These are phyloP conservation scores for Sesamia inferens DNA, from an alignment of 2,888 invertebrate species.

Conservation along the genomic window DNA sequence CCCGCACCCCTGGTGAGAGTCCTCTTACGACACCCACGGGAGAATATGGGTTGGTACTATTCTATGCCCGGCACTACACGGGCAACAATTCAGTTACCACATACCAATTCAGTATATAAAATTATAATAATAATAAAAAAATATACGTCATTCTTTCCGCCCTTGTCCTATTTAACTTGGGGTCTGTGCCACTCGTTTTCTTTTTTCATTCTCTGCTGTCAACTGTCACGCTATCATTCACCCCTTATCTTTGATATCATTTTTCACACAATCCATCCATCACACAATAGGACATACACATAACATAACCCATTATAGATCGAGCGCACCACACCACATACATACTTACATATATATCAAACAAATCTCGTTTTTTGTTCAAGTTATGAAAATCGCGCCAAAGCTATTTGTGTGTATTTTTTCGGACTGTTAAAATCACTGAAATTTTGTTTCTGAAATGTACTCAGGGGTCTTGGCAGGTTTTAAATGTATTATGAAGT, in stretches of 20 bases:
- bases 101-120: too few species aligned
- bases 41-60: too few species aligned
- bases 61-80: too few species aligned
- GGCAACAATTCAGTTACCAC: too few species aligned
- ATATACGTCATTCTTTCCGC: too few species aligned
- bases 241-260: background rate
- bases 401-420: background rate
- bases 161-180: too few species aligned
- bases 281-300: background rate
- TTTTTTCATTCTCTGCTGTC: background rate
- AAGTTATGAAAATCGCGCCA: background rate
- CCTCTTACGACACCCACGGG: too few species aligned
- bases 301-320: too few species aligned
- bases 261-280: background rate
- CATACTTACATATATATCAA: background rate
- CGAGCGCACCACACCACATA: too few species aligned
- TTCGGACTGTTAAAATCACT: background rate
- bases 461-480: background rate
- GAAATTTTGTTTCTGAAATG: background rate
- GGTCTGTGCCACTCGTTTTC: too few species aligned
- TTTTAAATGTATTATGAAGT: constrained; percentile 40
- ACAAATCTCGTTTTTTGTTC: background rate
- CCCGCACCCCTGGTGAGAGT: too few species aligned
- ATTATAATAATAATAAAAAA: too few species aligned
- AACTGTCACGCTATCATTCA: background rate